phyloP scores from a whole-genome alignment of 2,888 invertebrate genomes.

The Criorhina ranunculi region DNA sequence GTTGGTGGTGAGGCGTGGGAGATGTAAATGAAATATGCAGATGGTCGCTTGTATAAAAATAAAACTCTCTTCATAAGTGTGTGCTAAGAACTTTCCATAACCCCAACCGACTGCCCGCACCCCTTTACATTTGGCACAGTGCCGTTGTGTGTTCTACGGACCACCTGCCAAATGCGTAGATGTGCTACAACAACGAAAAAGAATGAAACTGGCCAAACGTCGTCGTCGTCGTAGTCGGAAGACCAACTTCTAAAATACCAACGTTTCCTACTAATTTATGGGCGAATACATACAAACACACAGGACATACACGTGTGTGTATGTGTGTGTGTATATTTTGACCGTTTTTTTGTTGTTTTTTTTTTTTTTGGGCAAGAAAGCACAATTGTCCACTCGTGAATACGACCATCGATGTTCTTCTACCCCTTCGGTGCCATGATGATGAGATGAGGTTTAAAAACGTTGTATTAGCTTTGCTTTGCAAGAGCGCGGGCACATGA shows the following conservation, averaged over 20 bases:
- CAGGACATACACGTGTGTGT: slow-evolving; percentile 66
- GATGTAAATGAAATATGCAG: slow-evolving; percentile 79
- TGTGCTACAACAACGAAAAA: slow-evolving; percentile 48
- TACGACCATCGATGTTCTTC: slow-evolving; percentile 63
- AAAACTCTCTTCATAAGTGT: slow-evolving; percentile 77
- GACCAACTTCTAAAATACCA: slow-evolving; percentile 67
- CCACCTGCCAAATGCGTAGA: slow-evolving; percentile 69
- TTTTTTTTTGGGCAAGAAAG: slow-evolving; percentile 75
- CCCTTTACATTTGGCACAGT: slow-evolving; percentile 18
- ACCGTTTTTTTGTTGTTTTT: slow-evolving; percentile 78
- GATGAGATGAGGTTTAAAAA: slow-evolving; percentile 52
- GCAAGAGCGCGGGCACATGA: slow-evolving; percentile 13
- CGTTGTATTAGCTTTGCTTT: slow-evolving; percentile 55
- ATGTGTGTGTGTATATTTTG: slow-evolving; percentile 72
- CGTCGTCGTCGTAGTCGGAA: slow-evolving; percentile 33
- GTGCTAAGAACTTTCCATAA: slow-evolving; percentile 72
- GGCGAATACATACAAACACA: slow-evolving; percentile 77
- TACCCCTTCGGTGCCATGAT: slow-evolving; percentile 67
- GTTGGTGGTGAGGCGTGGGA: slow-evolving; percentile 71
- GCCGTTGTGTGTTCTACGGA: slow-evolving; percentile 10
- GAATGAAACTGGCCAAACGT: slow-evolving; percentile 66
- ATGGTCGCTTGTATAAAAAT: slow-evolving; percentile 77
- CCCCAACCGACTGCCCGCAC: slow-evolving; percentile 35
- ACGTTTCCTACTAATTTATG: slow-evolving; percentile 74
- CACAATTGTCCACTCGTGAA: slow-evolving; percentile 76